Conservation (phyloP, 2,113 vertebrate genomes). For the Salvelinus sp. region DNA sequence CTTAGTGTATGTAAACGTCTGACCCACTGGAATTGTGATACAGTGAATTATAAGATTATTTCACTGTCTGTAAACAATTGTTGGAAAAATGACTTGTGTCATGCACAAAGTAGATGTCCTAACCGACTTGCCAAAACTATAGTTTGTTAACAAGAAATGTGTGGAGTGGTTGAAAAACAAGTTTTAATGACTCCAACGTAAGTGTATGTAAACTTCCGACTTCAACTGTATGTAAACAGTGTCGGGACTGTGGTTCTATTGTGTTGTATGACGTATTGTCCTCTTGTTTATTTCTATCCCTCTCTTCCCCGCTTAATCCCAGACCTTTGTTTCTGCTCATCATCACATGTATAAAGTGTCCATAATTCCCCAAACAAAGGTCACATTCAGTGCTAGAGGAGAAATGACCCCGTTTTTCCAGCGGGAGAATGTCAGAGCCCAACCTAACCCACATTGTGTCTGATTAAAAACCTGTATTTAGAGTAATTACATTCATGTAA, state of each 20-base stretch:
- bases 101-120: no score
- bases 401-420: constrained; percentile 65
- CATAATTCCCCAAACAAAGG: constrained; percentile 70
- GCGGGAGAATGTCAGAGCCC: constrained; percentile 40
- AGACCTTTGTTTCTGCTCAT: constrained; percentile 71
- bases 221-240: not conserved
- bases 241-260: constrained; percentile 36
- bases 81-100: no score
- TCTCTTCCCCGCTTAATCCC: constrained; percentile 68
- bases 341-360: constrained; percentile 46
- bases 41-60: no score
- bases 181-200: no score
- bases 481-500: constrained; percentile 19
- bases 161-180: no score
- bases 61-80: no score
- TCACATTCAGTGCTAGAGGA: constrained; percentile 60
- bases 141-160: no score
- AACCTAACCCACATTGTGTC: constrained; percentile 50
- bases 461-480: constrained; percentile 45
- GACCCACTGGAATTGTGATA: no score
- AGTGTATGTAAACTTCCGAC: no score
- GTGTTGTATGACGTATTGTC: constrained; percentile 43
- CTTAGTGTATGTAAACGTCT: no score
- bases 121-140: no score
- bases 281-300: constrained; percentile 38